These are phyloP conservation scores for Nyctibius grandis DNA, from an alignment of 2,797 vertebrate species.

Conservation along the genomic window DNA sequence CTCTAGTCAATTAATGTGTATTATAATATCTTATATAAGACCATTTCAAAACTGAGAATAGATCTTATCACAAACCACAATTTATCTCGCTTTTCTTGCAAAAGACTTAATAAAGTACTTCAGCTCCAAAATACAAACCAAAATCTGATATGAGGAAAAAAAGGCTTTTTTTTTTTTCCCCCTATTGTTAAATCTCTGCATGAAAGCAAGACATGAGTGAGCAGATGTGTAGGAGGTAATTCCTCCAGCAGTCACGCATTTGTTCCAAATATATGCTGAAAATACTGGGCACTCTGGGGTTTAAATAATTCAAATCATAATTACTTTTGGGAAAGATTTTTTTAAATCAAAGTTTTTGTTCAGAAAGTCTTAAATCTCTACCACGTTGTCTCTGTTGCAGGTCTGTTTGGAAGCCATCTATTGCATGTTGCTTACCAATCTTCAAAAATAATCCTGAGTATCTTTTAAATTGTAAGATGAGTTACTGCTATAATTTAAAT, in stretches of 20 bases:
- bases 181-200: neutral
- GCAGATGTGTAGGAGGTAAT: slow-evolving; percentile 18
- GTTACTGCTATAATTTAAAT: neutral
- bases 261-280: slow-evolving; percentile 26
- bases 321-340: neutral
- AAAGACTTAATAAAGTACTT: neutral
- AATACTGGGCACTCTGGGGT: neutral
- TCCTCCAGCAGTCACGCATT: neutral
- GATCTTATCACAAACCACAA: neutral
- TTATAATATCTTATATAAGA: neutral
- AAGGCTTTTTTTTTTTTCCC: neutral
- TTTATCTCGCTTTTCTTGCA: neutral
- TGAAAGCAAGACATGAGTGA: neutral
- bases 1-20: neutral
- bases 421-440: neutral
- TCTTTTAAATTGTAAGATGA: neutral
- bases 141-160: neutral
- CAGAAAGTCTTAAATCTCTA: neutral
- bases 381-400: neutral
- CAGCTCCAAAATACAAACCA: neutral
- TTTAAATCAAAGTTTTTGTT: neutral
- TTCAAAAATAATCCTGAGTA: neutral
- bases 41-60: neutral
- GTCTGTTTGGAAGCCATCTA: neutral
- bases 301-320: neutral